Percentiles rank a stretch among this genome's conserved stretches.
Conservation (phyloP, 2,888 invertebrate species). For the Eupithecia subfuscata region DNA sequence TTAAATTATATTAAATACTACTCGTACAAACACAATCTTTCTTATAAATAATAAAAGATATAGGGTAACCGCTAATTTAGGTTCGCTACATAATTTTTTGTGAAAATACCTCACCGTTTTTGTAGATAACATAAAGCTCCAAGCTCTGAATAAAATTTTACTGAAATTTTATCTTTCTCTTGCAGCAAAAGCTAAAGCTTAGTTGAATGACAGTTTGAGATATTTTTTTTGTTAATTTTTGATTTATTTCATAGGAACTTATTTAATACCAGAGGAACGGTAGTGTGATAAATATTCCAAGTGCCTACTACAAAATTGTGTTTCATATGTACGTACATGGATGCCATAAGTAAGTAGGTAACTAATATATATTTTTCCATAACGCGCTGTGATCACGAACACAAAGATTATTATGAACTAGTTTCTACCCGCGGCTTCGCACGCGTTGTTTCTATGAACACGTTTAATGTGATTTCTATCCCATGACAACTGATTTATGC, state of each 20-base stretch:
- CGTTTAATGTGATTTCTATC: too few relatives aligned
- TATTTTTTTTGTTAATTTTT: background rate
- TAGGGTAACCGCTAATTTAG: background rate
- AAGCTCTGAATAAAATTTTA: background rate
- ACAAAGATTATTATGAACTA: too few relatives aligned
- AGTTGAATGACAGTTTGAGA: background rate
- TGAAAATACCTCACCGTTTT: background rate
- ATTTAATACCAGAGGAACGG: background rate
- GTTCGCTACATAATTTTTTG: background rate
- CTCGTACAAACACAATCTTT: too few relatives aligned
- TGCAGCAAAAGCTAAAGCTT: background rate
- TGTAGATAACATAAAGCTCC: background rate
- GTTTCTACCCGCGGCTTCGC: too few relatives aligned
- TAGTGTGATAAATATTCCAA: background rate
- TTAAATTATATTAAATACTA: too few relatives aligned
- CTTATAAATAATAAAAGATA: background rate
- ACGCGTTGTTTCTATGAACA: too few relatives aligned
- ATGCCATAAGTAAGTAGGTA: too few relatives aligned
- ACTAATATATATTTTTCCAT: too few relatives aligned
- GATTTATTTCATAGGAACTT: background rate
- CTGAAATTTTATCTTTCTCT: slow-evolving; percentile 1
- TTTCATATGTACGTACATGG: too few relatives aligned
- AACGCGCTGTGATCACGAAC: background rate
- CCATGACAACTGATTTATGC: too few relatives aligned
- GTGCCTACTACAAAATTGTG: background rate